Evolutionary conservation across 2,888 invertebrate species (phyloP).

Genomic region (Itoplectis maculator): DNA sequence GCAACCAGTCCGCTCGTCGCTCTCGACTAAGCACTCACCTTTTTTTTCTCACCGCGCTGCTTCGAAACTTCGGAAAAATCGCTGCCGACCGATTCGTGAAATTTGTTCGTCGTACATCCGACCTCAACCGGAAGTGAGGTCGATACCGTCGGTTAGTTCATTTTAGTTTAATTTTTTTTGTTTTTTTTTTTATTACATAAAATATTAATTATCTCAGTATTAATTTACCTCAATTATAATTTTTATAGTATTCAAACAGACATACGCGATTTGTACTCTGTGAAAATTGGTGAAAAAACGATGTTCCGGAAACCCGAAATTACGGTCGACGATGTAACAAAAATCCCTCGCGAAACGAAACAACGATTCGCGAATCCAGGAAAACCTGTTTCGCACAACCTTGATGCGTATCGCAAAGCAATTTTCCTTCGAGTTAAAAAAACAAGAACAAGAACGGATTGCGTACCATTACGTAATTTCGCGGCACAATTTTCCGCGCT

Average conservation of each 20-base stretch:
- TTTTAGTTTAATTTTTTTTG: background rate
- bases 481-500: slow-evolving; percentile 48
- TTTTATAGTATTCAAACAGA: background rate
- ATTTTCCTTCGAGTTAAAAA: slow-evolving; percentile 24
- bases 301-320: too few relatives aligned
- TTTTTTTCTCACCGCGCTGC: background rate
- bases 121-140: background rate
- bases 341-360: background rate
- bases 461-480: slow-evolving; percentile 55
- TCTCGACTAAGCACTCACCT: slow-evolving; percentile 7
- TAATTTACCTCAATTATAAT: background rate
- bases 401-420: background rate
- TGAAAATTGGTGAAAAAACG: background rate
- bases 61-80: background rate
- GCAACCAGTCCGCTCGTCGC: slow-evolving; percentile 19
- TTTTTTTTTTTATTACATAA: background rate
- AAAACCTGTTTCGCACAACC: background rate
- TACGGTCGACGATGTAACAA: background rate
- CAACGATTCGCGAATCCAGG: background rate
- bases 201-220: background rate
- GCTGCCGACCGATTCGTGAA: background rate
- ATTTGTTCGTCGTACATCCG: background rate
- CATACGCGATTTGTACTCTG: too few relatives aligned
- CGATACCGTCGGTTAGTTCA: slow-evolving; percentile 3
- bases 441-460: slow-evolving; percentile 21